A percentile compares a stretch with the other conserved stretches of the same genome.
Evolutionary conservation across 2,113 vertebrate genomes (phyloP).

Genomic region (Cercocebus atys): DNA sequence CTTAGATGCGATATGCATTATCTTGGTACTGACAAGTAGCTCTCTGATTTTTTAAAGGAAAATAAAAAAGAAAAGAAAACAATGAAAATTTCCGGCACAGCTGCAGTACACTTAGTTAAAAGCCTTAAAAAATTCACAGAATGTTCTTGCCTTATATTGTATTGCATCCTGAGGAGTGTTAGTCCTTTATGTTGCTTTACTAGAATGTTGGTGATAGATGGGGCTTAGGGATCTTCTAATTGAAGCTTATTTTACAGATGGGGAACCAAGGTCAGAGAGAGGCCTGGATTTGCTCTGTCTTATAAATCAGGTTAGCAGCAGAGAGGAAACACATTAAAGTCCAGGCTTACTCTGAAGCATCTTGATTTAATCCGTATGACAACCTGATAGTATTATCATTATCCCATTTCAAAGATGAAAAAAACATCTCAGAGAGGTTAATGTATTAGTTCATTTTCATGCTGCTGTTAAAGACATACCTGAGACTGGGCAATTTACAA

Average conservation of each 20-base stretch:
- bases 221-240: not conserved
- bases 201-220: not conserved
- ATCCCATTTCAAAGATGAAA: not conserved
- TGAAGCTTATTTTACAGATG: not conserved
- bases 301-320: not conserved
- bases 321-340: not conserved
- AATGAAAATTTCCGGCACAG: slow-evolving; percentile 25
- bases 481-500: too few relatives aligned
- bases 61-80: slow-evolving; percentile 40
- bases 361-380: not conserved
- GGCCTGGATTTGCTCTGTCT: not conserved
- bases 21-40: slow-evolving; percentile 27
- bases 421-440: not conserved
- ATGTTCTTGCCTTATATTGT: not conserved
- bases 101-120: slow-evolving; percentile 14
- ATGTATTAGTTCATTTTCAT: too few relatives aligned
- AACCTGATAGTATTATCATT: not conserved
- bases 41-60: not conserved
- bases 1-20: not conserved
- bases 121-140: not conserved
- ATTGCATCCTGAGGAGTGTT: not conserved
- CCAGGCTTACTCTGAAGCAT: not conserved
- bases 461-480: too few relatives aligned
- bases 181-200: not conserved
- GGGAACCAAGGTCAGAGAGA: not conserved